Base-by-base conservation (phyloP, 2,797 vertebrate species). In the Myotis planiceps region DNA sequence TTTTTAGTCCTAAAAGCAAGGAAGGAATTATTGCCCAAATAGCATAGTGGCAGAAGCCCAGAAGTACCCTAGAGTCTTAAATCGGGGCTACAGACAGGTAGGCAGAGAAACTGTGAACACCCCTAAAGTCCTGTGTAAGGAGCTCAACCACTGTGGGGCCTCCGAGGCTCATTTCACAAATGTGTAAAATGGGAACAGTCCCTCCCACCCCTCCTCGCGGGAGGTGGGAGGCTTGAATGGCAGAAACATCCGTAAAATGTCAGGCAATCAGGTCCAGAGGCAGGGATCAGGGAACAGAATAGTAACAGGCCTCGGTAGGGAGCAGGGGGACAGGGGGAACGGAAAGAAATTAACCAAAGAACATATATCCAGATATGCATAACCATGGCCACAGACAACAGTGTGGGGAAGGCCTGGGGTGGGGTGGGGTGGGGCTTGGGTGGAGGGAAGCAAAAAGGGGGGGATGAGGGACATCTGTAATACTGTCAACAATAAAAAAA, bases 101-200 rank as follows among this genome's bases (percentile, higher is more conserved):
- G 32, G 29, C 49, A 39, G 42, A 74, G 66, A 96, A 82, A 89
- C n/a, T 78, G 68, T 86, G 55, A 86, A 51, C 7, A 14, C 14
- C 12, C 19, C 42, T 42, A 55, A 58, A 23, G 18, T 72, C 32
- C 23, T 65, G 16, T 60, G 69, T 82, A 42, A 83, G 18, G 34
- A 71, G 37, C 37, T 87, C 84, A 84, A 18, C 53, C 47, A n/a
- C 58, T 37, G 16, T 0, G 63, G 63, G 29, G 72, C n/a, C 55
- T 58, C 39, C 25, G 19, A 86, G 37, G 39, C 14, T 69, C 29
- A 21, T 60, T 45, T 79, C 69, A 82, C 53, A 51, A 69, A 45
- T 3, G 1, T 42, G 9, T 32, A n/a, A 84, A 29, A 42, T 25
- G 13, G 19, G 13, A 34, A 34, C 25, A 39, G 27, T 63, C 49